phyloP scores from a whole-genome alignment of 2,888 invertebrate species.

The Hirtodrosophila histrioides region DNA sequence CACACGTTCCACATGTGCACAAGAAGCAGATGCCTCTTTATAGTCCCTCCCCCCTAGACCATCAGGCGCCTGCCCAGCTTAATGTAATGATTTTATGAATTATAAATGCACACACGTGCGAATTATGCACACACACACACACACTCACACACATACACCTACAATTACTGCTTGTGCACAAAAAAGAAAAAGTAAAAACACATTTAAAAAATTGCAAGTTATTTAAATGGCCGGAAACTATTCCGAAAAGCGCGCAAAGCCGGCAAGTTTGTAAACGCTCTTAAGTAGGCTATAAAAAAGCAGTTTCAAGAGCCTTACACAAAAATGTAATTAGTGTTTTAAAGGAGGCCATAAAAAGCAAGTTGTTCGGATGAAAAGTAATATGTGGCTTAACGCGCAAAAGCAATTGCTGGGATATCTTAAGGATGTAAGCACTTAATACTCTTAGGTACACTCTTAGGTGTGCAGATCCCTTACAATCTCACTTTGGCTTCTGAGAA shows the following conservation, averaged over 20 bases:
- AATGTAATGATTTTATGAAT: conserved; percentile 83
- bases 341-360: conserved; percentile 21
- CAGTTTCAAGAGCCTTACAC: conserved; percentile 37
- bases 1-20: conserved; percentile 65
- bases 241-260: conserved; percentile 33
- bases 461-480: too few species aligned
- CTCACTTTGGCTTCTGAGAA: too few species aligned
- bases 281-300: conserved; percentile 72
- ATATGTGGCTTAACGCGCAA: conserved; percentile 10
- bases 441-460: too few species aligned
- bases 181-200: conserved; percentile 33
- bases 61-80: conserved; percentile 44
- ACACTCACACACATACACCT: conserved; percentile 1
- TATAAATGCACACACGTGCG: conserved; percentile 75
- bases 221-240: conserved; percentile 67
- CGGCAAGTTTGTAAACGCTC: conserved; percentile 56
- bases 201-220: conserved; percentile 62
- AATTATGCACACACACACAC: conserved; percentile 28
- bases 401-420: conserved; percentile 16
- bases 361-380: conserved; percentile 13
- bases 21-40: conserved; percentile 40
- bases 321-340: conserved; percentile 63
- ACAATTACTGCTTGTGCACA: neutral
- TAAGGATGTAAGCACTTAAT: neutral
- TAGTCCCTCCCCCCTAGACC: conserved; percentile 3